These are phyloP conservation scores for Muscicapa striata DNA, from an alignment of 2,797 vertebrate genomes.

Conservation along the genomic window DNA sequence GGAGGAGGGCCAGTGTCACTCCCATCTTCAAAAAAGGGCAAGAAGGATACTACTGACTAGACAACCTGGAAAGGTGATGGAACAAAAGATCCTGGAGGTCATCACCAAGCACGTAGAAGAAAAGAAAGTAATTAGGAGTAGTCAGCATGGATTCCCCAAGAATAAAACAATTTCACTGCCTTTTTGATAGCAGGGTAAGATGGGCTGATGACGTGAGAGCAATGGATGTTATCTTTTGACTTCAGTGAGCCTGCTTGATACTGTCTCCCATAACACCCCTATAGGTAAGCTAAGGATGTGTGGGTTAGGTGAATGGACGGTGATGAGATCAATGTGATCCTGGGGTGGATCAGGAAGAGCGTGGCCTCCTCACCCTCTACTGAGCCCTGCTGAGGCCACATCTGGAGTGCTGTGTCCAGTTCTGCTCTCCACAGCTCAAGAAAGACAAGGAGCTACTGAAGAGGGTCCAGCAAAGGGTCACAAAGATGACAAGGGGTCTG, in stretches of 20 bases:
- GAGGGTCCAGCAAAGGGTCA: background rate
- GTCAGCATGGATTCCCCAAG: background rate
- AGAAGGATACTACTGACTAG: background rate
- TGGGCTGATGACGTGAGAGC: accelerated
- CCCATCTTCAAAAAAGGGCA: background rate
- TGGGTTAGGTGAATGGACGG: background rate
- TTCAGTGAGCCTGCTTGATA: background rate
- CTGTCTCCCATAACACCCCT: background rate
- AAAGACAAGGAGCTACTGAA: background rate
- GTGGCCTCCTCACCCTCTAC: too few relatives aligned
- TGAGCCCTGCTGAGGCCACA: background rate
- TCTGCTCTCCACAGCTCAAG: background rate
- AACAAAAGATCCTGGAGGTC: background rate
- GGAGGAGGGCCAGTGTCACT: background rate
- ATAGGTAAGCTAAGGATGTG: background rate
- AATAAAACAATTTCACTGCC: background rate
- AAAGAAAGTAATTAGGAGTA: background rate
- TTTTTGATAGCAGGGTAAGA: background rate
- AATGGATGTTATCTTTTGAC: background rate
- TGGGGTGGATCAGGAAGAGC: background rate
- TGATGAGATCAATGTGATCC: background rate
- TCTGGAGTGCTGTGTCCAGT: background rate
- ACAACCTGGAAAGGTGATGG: background rate
- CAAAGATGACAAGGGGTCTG: background rate
- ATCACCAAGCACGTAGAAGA: background rate